These are phyloP conservation scores for Alethe diademata DNA, from an alignment of 2,113 vertebrate genomes.

Conservation along the genomic window DNA sequence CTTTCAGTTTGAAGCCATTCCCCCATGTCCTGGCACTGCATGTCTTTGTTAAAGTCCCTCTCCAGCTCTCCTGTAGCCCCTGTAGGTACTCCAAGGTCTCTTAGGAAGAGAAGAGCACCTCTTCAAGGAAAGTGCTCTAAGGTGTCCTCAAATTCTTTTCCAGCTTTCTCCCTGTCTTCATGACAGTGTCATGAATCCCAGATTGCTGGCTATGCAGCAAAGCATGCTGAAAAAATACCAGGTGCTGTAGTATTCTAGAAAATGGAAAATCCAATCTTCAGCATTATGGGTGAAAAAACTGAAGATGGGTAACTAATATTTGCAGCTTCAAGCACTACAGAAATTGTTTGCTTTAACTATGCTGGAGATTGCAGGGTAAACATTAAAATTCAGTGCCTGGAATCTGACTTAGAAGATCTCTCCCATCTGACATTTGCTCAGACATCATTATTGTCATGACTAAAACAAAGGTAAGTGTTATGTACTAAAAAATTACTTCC, in stretches of 20 bases:
- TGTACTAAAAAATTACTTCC: not conserved
- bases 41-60: not conserved
- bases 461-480: not conserved
- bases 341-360: constrained; percentile 11
- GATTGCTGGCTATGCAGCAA: not conserved
- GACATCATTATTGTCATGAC: constrained; percentile 15
- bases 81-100: not conserved
- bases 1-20: not conserved
- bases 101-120: not conserved
- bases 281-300: not conserved
- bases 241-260: not conserved
- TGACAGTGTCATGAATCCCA: not conserved
- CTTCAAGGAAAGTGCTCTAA: not conserved
- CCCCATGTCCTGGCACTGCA: not conserved
- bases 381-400: not conserved
- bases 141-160: not conserved
- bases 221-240: not conserved
- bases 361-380: not conserved
- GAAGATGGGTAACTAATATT: not conserved
- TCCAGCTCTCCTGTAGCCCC: not conserved
- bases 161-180: not conserved
- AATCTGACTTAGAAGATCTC: not conserved
- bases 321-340: not conserved
- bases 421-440: constrained; percentile 39
- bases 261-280: not conserved